phyloP scores from a whole-genome alignment of 2,113 vertebrate species.

The Microtus oregoni region DNA sequence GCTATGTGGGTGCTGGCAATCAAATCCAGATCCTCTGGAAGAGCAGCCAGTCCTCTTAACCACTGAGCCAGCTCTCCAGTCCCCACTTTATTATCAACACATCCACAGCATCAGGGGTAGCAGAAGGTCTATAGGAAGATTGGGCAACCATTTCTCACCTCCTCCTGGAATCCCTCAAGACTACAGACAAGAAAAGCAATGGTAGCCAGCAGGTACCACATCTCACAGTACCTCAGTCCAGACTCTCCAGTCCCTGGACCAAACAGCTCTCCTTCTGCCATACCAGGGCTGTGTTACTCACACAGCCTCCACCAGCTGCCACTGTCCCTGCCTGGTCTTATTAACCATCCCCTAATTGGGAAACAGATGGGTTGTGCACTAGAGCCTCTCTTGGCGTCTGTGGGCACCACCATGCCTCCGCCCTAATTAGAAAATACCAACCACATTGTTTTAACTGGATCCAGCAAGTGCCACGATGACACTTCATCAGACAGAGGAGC shows the following conservation, averaged over 20 bases:
- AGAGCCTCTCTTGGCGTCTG: conserved; percentile 54
- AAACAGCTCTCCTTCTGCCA: not conserved
- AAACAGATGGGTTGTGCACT: not conserved
- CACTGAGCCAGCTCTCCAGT: not conserved
- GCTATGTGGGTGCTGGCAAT: not conserved
- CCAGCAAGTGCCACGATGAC: conserved; percentile 56
- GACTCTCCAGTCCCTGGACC: not conserved
- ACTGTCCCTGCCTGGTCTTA: not conserved
- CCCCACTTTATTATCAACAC: not conserved
- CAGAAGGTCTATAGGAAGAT: not conserved
- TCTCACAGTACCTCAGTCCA: accelerated
- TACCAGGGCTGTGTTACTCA: not conserved
- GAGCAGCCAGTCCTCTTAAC: not conserved
- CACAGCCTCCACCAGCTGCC: not conserved
- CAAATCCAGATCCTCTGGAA: not conserved
- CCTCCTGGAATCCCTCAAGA: not conserved
- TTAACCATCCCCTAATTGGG: not conserved
- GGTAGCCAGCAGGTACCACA: not conserved
- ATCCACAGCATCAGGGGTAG: not conserved
- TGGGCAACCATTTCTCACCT: not conserved
- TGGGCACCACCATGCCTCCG: not conserved
- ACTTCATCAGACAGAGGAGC: conserved; percentile 70
- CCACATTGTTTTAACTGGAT: conserved; percentile 79
- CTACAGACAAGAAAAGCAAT: not conserved
- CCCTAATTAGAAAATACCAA: conserved; percentile 70